Evolutionary conservation across 2,113 vertebrate species (phyloP).

Genomic region (Felis chaus): DNA sequence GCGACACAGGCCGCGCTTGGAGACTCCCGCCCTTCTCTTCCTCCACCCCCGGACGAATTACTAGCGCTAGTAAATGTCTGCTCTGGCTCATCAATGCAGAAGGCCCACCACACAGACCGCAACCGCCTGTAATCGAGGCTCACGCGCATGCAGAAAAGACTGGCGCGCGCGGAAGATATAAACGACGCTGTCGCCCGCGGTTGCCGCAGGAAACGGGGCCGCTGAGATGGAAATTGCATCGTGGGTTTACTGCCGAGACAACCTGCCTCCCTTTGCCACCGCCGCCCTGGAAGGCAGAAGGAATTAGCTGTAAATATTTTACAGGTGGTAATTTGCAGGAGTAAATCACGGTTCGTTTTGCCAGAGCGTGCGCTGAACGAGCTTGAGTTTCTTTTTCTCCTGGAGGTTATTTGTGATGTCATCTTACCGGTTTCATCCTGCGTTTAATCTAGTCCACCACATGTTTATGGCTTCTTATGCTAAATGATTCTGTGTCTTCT

Average conservation of each 20-base stretch:
- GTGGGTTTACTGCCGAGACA: slow-evolving; percentile 18
- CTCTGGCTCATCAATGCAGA: slow-evolving; percentile 63
- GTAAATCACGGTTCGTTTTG: slow-evolving; percentile 60
- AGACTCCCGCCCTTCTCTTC: neutral
- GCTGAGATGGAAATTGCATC: slow-evolving; percentile 36
- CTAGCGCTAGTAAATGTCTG: slow-evolving; percentile 46
- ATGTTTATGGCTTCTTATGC: neutral
- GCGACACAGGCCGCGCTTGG: neutral
- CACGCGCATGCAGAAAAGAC: neutral
- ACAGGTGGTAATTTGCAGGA: slow-evolving; percentile 60
- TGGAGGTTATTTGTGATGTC: slow-evolving; percentile 23
- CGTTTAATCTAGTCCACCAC: neutral
- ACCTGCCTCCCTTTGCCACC: neutral
- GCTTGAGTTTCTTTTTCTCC: neutral
- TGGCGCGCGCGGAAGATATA: neutral
- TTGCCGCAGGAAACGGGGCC: slow-evolving; percentile 19
- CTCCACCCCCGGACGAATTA: neutral
- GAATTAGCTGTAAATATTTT: slow-evolving; percentile 73
- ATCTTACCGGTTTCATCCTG: neutral
- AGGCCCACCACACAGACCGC: slow-evolving; percentile 57
- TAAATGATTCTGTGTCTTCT: neutral
- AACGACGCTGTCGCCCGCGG: slow-evolving; percentile 38
- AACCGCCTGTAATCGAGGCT: slow-evolving; percentile 35
- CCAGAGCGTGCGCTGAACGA: neutral
- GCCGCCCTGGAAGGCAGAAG: slow-evolving; percentile 43